These are phyloP conservation scores for Drosophila repletoides DNA, from an alignment of 1,140 invertebrate genomes.

Conservation along the genomic window DNA sequence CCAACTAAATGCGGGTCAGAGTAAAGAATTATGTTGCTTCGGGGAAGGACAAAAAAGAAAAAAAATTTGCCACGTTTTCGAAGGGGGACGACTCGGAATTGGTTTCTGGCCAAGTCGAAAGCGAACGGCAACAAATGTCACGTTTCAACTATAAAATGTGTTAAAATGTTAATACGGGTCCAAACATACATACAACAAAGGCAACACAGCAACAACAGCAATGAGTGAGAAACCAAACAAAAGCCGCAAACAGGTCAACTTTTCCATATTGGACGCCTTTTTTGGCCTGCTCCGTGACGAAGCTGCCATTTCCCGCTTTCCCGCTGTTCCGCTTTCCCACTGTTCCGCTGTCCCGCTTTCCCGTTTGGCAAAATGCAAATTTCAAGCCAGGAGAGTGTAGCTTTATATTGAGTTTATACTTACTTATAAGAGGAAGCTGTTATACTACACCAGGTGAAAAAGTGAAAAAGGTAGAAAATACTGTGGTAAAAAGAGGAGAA, in stretches of 20 bases:
- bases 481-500: conserved; percentile 1
- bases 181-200: no score
- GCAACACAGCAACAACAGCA: conserved; percentile 19
- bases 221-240: conserved; percentile 30
- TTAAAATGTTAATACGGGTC: conserved; percentile 61
- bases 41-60: no score
- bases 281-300: conserved; percentile 1
- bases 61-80: conserved; percentile 14
- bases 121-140: conserved; percentile 56
- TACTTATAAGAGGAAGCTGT: conserved; percentile 15
- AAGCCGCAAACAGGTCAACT: conserved; percentile 25
- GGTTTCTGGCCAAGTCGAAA: neutral
- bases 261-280: conserved; percentile 7
- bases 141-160: conserved; percentile 69
- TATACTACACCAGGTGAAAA: conserved; percentile 4
- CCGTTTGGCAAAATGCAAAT: conserved; percentile 40
- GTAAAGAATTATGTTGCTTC: neutral
- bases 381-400: conserved; percentile 35
- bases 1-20: neutral
- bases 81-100: neutral
- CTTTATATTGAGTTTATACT: conserved; percentile 38
- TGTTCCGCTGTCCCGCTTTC: no score
- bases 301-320: neutral
- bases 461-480: neutral
- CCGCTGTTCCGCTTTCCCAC: no score